Percentiles rank a stretch among this genome's conserved stretches.
Evolutionary conservation across 2,113 vertebrate genomes (phyloP).

Genomic region (Myiagra hebetior): DNA sequence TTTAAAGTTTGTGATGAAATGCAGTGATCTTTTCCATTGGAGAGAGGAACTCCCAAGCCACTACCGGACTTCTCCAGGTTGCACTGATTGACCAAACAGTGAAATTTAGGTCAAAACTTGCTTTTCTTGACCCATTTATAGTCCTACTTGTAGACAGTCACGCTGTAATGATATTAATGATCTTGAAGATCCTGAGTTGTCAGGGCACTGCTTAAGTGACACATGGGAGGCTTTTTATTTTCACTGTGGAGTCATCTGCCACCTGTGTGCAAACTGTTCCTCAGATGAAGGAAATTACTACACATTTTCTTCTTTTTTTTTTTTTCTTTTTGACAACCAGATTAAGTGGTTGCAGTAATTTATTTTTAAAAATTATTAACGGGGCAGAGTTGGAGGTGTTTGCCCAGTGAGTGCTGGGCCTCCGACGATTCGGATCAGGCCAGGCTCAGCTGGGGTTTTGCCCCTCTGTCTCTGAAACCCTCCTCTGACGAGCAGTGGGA

Average conservation of each 20-base stretch:
- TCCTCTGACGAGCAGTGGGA: not conserved
- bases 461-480: not conserved
- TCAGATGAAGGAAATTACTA: not conserved
- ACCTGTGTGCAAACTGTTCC: not conserved
- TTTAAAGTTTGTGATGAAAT: not conserved
- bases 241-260: not conserved
- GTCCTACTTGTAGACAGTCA: not conserved
- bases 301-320: not conserved
- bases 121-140: not conserved
- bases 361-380: not conserved
- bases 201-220: not conserved
- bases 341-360: not conserved
- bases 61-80: not conserved
- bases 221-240: not conserved
- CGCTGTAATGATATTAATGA: not conserved
- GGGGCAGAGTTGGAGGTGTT: not conserved
- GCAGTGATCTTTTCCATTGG: fast-evolving
- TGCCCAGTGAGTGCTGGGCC: not conserved
- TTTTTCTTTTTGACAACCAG: not conserved
- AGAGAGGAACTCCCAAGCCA: not conserved
- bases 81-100: not conserved
- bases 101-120: not conserved
- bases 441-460: fast-evolving
- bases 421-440: fast-evolving
- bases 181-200: not conserved